Base-by-base conservation (phyloP, 1,140 invertebrate species). In the Triops longicaudatus region DNA sequence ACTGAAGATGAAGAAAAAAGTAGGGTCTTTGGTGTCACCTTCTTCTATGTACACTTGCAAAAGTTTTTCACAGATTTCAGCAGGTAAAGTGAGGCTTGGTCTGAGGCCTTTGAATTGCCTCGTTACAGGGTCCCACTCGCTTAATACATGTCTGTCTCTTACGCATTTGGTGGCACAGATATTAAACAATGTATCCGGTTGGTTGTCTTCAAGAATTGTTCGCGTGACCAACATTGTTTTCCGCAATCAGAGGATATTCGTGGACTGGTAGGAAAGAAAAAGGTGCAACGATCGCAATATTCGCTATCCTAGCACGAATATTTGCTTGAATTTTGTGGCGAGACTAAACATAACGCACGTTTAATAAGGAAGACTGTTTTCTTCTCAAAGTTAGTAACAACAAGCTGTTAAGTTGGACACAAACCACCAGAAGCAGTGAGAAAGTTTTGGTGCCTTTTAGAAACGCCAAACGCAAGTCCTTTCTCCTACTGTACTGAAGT, bases 11-110 rank as follows among this genome's bases (percentile, higher is more conserved):
- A 88, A 87, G 5, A 92, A 87, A 80, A 93, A 90, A 76, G 84
- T 86, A 79, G 92, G 88, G 81, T 89, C 87, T 17, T 82, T 71
- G 50, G 78, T 76, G 63, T 9, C 90, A 82, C 14, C 86, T 84
- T 3, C 83, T 79, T 9, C 81, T 80, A 79, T 87, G 85, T 27
- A 86, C 72, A 73, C 79, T 78, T 74, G 73, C 76, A 94, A 84
- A 22, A 93, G 84, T 82, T 86, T 87, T 82, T 92, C 90, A 82
- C 91, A 91, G 79, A 92, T 89, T 84, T 90, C 91, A 79, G 87
- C 88, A 9, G 90, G 91, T 71, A 91, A 85, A 78, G 85, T 85
- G 43, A 91, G 81, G 50, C 86, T 88, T 80, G 85, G 83, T 77
- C 82, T 85, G 42, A 88, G 83, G 78, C 79, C 74, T 63, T 63